phyloP scores from a whole-genome alignment of 2,113 vertebrate genomes.

The Casuarius casuarius region DNA sequence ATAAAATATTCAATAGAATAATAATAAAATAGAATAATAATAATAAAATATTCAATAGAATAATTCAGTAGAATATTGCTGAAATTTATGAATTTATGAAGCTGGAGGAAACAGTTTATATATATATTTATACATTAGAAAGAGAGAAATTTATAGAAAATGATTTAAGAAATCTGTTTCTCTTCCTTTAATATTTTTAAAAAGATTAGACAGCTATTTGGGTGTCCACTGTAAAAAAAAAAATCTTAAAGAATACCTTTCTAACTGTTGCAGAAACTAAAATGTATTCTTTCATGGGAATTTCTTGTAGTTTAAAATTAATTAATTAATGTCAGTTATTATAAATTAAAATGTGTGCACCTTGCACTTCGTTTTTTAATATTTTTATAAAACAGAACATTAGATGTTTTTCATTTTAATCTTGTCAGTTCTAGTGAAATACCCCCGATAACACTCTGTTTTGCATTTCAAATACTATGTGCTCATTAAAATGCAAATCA shows the following conservation, averaged over 20 bases:
- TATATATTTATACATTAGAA: not conserved
- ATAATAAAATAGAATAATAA: not conserved
- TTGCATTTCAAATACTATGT: constrained; percentile 76
- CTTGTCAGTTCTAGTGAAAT: constrained; percentile 71
- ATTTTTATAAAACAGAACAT: constrained; percentile 74
- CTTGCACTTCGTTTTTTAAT: constrained; percentile 53
- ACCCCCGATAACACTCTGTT: constrained; percentile 68
- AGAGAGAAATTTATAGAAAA: not conserved
- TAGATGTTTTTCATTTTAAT: constrained; percentile 73
- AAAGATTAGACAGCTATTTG: not conserved
- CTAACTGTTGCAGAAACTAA: constrained; percentile 18
- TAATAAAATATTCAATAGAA: not conserved
- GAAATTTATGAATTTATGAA: constrained; percentile 19
- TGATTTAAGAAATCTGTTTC: not conserved
- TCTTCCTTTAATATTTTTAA: not conserved
- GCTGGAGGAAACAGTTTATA: not conserved
- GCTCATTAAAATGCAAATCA: constrained; percentile 77
- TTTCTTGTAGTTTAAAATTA: constrained; percentile 65
- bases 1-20: not conserved
- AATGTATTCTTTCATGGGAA: constrained; percentile 34
- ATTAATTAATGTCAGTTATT: constrained; percentile 68
- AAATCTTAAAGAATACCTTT: constrained; percentile 39
- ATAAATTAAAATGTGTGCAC: constrained; percentile 59
- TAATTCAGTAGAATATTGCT: not conserved
- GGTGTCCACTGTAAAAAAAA: constrained; percentile 22